These are phyloP conservation scores for Zaprionus vittiger DNA, from an alignment of 1,140 invertebrate genomes.

Conservation along the genomic window DNA sequence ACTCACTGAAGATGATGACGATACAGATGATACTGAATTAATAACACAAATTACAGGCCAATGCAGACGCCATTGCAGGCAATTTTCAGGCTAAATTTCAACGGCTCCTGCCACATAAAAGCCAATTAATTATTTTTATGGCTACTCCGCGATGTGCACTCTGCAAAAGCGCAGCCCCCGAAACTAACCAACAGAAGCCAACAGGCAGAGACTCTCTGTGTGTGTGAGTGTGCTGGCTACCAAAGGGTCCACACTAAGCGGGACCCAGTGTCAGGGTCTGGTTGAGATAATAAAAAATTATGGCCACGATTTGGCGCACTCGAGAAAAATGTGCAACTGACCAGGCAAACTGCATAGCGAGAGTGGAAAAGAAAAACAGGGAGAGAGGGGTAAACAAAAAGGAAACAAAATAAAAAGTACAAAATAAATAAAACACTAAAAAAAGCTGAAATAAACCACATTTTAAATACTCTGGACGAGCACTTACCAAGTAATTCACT, in stretches of 20 bases:
- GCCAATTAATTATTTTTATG: conserved; percentile 82
- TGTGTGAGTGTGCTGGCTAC: conserved; percentile 11
- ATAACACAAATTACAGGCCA: conserved; percentile 72
- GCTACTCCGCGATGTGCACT: conserved; percentile 57
- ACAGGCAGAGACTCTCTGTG: conserved; percentile 21
- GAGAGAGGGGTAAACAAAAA: neutral
- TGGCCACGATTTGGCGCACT: conserved; percentile 79
- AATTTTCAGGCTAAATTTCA: conserved; percentile 61
- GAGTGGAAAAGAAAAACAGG: neutral
- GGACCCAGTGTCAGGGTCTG: conserved; percentile 16
- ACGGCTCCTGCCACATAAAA: conserved; percentile 81
- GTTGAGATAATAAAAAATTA: conserved; percentile 78
- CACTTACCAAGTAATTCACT: too few relatives aligned
- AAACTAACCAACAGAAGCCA: conserved; percentile 70
- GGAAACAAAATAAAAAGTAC: neutral
- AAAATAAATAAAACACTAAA: neutral
- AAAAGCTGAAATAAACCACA: neutral
- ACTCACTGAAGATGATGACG: conserved; percentile 38
- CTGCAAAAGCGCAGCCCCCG: conserved; percentile 18
- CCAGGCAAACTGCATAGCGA: conserved; percentile 45
- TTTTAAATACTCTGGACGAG: neutral
- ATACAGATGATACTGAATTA: conserved; percentile 49
- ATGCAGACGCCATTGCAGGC: conserved; percentile 30
- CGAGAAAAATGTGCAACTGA: conserved; percentile 65
- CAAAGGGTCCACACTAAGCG: conserved; percentile 18